These are phyloP conservation scores for Verasper variegatus DNA, from an alignment of 2,113 vertebrate genomes.

Conservation along the genomic window DNA sequence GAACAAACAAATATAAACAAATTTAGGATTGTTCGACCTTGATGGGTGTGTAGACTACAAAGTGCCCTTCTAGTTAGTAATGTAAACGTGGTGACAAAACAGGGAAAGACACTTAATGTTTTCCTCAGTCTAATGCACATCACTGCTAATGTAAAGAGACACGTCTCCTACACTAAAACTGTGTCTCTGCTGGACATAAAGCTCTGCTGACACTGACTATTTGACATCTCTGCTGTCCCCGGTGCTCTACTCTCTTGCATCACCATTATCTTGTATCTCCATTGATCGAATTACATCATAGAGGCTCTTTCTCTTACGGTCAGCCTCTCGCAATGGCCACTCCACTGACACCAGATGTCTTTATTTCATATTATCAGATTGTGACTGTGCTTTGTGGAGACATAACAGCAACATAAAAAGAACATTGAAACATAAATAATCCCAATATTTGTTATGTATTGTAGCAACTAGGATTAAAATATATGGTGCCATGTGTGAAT, in stretches of 20 bases:
- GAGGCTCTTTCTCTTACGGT: neutral
- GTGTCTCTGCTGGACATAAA: neutral
- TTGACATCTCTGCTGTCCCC: neutral
- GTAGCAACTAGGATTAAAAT: neutral
- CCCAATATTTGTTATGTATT: neutral
- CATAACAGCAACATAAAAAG: neutral
- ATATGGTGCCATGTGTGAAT: neutral
- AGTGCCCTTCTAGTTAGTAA: neutral
- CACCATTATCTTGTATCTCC: slow-evolving; percentile 8
- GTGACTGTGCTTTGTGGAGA: neutral
- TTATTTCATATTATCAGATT: neutral
- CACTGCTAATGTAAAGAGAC: neutral
- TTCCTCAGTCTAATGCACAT: neutral
- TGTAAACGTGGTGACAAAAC: neutral
- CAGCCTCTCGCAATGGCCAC: neutral
- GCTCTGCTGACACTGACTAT: neutral
- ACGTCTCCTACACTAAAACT: slow-evolving; percentile 3
- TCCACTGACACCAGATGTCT: neutral
- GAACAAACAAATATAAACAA: neutral
- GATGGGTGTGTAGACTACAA: neutral
- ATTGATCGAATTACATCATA: slow-evolving; percentile 31
- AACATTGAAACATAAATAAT: neutral
- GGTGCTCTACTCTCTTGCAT: slow-evolving; percentile 21
- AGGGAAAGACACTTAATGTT: neutral
- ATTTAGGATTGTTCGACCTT: neutral